Conservation (phyloP, 2,797 vertebrate species). For the Mus spretus region DNA sequence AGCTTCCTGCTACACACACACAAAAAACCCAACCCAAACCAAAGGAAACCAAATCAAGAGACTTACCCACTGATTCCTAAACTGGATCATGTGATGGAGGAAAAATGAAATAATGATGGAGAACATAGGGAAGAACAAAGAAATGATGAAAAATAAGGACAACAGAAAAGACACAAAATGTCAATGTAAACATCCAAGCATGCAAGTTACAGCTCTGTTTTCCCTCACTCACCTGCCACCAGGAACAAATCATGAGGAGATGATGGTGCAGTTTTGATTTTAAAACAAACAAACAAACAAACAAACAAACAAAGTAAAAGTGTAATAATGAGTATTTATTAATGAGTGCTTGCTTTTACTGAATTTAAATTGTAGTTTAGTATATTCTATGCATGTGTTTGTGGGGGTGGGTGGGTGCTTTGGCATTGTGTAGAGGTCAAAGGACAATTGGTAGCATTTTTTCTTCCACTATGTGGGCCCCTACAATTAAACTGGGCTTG, state of each 20-base stretch:
- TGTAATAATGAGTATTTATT: constrained; percentile 2
- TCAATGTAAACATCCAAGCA: constrained; percentile 68
- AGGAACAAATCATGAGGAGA: constrained; percentile 47
- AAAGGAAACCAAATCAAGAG: constrained; percentile 41
- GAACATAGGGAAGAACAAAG: constrained; percentile 86
- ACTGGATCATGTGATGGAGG: constrained; percentile 90
- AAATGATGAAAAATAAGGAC: constrained; percentile 87
- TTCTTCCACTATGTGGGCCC: neutral
- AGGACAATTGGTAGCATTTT: neutral
- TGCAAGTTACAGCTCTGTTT: constrained; percentile 63
- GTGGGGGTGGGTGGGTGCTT: no score
- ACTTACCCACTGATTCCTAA: constrained; percentile 98
- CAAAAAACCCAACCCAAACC: neutral
- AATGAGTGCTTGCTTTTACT: constrained; percentile 28
- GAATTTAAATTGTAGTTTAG: neutral
- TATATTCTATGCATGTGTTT: neutral
- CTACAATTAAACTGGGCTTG: neutral
- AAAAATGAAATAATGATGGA: constrained; percentile 87
- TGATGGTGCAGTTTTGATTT: constrained; percentile 35
- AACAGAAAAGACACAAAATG: constrained; percentile 79
- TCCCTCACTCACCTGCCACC: constrained; percentile 15
- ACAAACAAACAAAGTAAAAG: neutral
- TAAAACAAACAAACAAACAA: constrained; percentile 25
- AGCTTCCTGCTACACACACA: neutral
- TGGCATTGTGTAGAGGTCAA: neutral